Percentiles rank a stretch among this genome's conserved stretches.
Evolutionary conservation across 2,797 vertebrate genomes (phyloP).

Genomic region (Pelodytes ibericus): DNA sequence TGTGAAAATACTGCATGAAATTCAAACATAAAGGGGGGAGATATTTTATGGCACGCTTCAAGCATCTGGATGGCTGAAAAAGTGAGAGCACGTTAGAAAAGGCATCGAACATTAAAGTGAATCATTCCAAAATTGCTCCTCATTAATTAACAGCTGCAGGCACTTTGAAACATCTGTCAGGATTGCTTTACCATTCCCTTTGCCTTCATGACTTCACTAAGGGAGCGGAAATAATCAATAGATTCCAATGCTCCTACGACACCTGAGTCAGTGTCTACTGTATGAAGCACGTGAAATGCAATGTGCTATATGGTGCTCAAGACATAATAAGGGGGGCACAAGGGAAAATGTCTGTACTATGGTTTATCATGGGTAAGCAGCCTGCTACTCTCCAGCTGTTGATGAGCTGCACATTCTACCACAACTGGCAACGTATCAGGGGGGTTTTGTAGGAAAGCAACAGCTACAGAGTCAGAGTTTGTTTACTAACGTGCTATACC

Average conservation of each 20-base stretch:
- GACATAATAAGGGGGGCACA: background rate
- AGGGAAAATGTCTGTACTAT: too few species aligned
- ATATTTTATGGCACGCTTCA: background rate
- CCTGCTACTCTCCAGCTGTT: too few species aligned
- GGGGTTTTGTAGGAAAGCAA: too few species aligned
- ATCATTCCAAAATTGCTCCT: slow-evolving; percentile 69
- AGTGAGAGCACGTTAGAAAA: slow-evolving; percentile 62
- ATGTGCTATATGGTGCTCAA: background rate
- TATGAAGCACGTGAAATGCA: background rate
- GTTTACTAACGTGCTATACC: too few species aligned
- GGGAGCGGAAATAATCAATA: slow-evolving; percentile 56
- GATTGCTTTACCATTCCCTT: slow-evolving; percentile 54
- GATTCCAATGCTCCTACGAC: accelerated
- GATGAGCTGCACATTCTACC: too few species aligned
- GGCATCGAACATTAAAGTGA: slow-evolving; percentile 62
- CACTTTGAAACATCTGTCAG: slow-evolving; percentile 64
- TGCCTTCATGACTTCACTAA: slow-evolving; percentile 46
- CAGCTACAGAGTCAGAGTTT: too few species aligned
- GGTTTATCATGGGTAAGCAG: too few species aligned
- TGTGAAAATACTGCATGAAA: slow-evolving; percentile 1
- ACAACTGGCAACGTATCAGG: too few species aligned
- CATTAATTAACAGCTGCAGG: slow-evolving; percentile 73
- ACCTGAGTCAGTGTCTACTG: slow-evolving; percentile 38
- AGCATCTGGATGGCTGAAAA: background rate
- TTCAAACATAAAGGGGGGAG: background rate